A percentile compares a stretch with the other conserved stretches of the same genome.
Conservation (phyloP, 2,888 invertebrate genomes). For the Himalopsyche japonica region DNA sequence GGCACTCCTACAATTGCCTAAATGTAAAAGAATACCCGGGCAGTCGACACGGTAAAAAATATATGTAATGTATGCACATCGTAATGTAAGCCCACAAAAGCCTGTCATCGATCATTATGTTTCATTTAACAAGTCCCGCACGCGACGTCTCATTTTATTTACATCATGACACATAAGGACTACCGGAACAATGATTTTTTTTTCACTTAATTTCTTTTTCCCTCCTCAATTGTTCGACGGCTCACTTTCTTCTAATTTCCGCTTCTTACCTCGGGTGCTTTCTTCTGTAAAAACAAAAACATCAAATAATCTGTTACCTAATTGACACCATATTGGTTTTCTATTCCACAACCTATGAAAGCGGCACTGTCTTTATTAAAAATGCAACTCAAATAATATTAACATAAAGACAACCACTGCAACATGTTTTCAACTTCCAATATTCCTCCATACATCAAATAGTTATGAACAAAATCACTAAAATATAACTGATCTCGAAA, state of each 20-base stretch:
- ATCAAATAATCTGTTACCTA: neutral
- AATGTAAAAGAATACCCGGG: slow-evolving; percentile 35
- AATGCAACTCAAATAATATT: no score
- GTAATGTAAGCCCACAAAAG: slow-evolving; percentile 25
- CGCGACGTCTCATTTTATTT: slow-evolving; percentile 17
- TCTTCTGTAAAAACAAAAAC: slow-evolving; percentile 49
- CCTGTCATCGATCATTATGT: slow-evolving; percentile 31
- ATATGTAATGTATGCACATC: slow-evolving; percentile 22
- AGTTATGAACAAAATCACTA: no score
- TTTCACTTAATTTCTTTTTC: slow-evolving; percentile 22
- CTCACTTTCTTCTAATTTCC: slow-evolving; percentile 63
- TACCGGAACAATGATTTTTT: slow-evolving; percentile 34
- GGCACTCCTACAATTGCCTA: slow-evolving; percentile 32
- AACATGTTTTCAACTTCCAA: no score
- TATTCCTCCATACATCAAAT: no score
- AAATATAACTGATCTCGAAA: no score
- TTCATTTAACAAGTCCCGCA: slow-evolving; percentile 11
- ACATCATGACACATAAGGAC: slow-evolving; percentile 31
- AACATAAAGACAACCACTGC: no score
- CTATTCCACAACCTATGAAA: no score
- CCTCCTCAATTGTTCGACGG: slow-evolving; percentile 50
- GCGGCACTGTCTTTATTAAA: no score
- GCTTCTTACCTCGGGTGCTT: slow-evolving; percentile 64
- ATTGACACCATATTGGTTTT: no score
- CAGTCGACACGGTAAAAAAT: slow-evolving; percentile 38